Evolutionary conservation across 1,140 invertebrate species (phyloP).

Genomic region (Papilio aristodemus): DNA sequence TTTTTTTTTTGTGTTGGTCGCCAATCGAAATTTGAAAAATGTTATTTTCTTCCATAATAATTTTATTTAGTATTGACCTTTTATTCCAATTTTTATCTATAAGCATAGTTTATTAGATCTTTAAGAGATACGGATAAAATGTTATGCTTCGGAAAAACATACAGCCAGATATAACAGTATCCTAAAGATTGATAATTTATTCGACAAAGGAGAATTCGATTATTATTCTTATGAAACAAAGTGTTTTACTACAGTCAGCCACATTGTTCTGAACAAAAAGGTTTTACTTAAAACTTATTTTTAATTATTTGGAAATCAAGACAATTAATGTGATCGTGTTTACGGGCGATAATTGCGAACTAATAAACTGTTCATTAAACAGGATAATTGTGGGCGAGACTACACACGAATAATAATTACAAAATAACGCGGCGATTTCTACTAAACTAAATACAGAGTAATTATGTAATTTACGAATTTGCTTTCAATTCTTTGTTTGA

Average conservation of each 20-base stretch:
- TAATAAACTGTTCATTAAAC: slow-evolving; percentile 30
- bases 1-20: slow-evolving; percentile 35
- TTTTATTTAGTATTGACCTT: background rate
- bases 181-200: no score
- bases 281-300: slow-evolving; percentile 6
- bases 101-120: no score
- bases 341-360: slow-evolving; percentile 15
- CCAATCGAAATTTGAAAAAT: slow-evolving; percentile 13
- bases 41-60: background rate
- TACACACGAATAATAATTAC: slow-evolving; percentile 5
- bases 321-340: slow-evolving; percentile 25
- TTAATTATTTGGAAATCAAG: slow-evolving; percentile 24
- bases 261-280: no score
- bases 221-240: no score
- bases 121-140: no score
- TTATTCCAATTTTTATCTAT: background rate
- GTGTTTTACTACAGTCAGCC: no score
- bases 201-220: no score
- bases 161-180: no score
- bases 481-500: background rate
- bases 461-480: background rate
- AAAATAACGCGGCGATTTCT: slow-evolving; percentile 8
- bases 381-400: slow-evolving; percentile 28
- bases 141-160: no score
- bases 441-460: background rate